A percentile compares a stretch with the other conserved stretches of the same genome.
These are phyloP conservation scores for Argyra leucocephala DNA, from an alignment of 2,888 invertebrate species.

Conservation along the genomic window DNA sequence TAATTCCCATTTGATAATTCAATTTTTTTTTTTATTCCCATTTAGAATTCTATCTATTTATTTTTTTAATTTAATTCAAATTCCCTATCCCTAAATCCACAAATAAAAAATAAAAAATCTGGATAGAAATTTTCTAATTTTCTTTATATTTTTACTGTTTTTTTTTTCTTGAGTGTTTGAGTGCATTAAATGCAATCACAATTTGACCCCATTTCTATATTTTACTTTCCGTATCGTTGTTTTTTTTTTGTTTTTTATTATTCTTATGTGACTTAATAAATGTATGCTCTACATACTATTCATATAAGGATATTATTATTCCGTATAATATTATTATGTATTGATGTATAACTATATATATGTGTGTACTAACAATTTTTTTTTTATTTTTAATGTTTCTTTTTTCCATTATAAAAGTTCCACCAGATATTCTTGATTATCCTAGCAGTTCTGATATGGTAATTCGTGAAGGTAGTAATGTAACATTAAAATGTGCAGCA, in stretches of 20 bases:
- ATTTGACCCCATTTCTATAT: too few species aligned
- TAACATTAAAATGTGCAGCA: constrained; percentile 76
- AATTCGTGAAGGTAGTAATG: constrained; percentile 75
- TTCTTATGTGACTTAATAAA: neutral
- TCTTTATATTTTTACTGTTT: too few species aligned
- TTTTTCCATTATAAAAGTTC: constrained; percentile 49
- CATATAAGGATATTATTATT: neutral
- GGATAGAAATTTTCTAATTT: too few species aligned
- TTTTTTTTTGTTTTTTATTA: neutral
- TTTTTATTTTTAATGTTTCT: neutral
- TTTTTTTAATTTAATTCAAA: too few species aligned
- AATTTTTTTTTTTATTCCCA: too few species aligned
- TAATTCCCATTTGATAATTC: too few species aligned
- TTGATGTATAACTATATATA: neutral
- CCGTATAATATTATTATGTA: neutral
- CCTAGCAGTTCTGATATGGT: constrained; percentile 78
- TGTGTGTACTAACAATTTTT: neutral
- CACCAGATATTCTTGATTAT: constrained; percentile 76
- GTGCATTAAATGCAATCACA: too few species aligned
- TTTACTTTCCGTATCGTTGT: too few species aligned
- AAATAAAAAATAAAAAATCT: too few species aligned
- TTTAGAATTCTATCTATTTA: too few species aligned
- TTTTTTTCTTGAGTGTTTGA: too few species aligned
- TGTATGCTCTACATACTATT: neutral
- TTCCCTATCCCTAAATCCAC: too few species aligned